Base-by-base conservation (phyloP, 1,140 invertebrate species). In the Arion vulgaris region DNA sequence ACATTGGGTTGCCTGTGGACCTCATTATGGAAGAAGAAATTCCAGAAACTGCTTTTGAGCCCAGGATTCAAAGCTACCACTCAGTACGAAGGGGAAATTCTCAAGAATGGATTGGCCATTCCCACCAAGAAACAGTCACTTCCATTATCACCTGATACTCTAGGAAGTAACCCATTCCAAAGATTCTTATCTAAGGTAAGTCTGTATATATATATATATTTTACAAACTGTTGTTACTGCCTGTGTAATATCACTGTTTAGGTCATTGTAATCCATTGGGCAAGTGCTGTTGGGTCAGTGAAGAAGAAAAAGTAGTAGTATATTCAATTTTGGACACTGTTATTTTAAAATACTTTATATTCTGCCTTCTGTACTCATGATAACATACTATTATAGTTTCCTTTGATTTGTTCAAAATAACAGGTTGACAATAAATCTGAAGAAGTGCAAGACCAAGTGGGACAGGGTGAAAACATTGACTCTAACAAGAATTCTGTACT, bases 1-100 rank as follows among this genome's bases (percentile, higher is more conserved):
- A 74, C 1, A 36, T 49, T 1, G 83, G 85, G 34, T 53, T 87
- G 34, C 87, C 89, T 15, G 80, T 90, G 28, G 89, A 90, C 74
- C 49, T 90, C 17, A 80, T 89, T 36, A 68, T 89, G 45, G 88
- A 89, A 66, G 85, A 85, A 38, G 76, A 84, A n/a, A 85, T 87
- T 23, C 79, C 86, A 53, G 87, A 89, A 68, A 87, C 87, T n/a
- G 88, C 89, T 5, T 78, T 90, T 69, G 89, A 90, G 41, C 89
- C 89, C 9, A 68, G 83, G 15, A 74, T 36, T 23, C 82, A 84
- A 36, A 76, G 71, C 34, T 87, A 87, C 53, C 76, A 85, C 79
- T 87, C 87, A 36, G 51, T 90, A 1, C 75, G 75, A 23, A 66
- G 85, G 13, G 79, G n/a, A 71, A 51, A 79, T 90, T 7, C 71